phyloP scores from a whole-genome alignment of 2,888 invertebrate genomes.

The Coelinius sp. region DNA sequence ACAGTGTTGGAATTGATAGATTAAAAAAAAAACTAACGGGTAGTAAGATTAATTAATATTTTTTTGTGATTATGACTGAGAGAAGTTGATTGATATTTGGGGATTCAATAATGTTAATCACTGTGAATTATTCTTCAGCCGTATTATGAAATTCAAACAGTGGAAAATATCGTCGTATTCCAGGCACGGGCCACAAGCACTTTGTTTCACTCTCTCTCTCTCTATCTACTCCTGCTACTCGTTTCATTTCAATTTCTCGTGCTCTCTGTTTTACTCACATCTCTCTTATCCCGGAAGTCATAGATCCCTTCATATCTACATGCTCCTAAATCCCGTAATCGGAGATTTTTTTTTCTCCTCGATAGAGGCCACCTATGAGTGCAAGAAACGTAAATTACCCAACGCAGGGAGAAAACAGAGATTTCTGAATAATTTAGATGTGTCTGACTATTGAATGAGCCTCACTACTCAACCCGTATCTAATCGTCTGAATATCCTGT shows the following conservation, averaged over 20 bases:
- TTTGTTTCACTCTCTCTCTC: conserved; percentile 25
- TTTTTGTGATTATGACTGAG: neutral
- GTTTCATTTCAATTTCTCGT: conserved; percentile 2
- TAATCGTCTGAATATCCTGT: conserved; percentile 2
- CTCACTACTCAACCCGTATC: neutral
- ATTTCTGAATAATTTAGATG: neutral
- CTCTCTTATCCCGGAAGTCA: conserved; percentile 28
- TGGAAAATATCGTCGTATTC: conserved; percentile 33
- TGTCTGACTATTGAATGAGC: conserved; percentile 7
- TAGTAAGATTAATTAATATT: neutral
- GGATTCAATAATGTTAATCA: neutral
- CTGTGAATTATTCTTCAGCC: neutral
- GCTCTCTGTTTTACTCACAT: conserved; percentile 17
- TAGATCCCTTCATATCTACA: neutral
- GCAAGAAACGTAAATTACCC: neutral
- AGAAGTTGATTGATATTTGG: neutral
- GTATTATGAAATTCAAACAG: conserved; percentile 4
- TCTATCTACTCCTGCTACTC: conserved; percentile 31
- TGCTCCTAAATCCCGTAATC: neutral
- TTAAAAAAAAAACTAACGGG: neutral
- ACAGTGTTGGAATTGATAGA: neutral
- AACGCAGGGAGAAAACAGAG: neutral
- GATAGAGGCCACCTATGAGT: neutral
- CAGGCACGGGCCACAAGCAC: conserved; percentile 26
- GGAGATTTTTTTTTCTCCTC: neutral